These are phyloP conservation scores for Xylota segnis DNA, from an alignment of 2,888 invertebrate species.

Conservation along the genomic window DNA sequence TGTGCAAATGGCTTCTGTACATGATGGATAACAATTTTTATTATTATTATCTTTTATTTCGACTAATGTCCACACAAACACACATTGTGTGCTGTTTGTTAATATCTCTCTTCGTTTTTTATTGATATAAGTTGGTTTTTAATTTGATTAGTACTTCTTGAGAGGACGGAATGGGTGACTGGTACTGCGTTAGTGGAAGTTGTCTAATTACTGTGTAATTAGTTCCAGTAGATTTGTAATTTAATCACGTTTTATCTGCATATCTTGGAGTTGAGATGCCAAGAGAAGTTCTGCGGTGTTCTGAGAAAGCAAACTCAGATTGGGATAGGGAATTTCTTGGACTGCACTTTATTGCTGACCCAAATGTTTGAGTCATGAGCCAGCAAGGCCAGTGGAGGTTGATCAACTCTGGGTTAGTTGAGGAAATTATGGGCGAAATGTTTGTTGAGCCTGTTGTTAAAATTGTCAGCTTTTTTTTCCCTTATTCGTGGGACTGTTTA, in stretches of 20 bases:
- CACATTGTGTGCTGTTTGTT: constrained; percentile 24
- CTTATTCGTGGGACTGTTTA: no score
- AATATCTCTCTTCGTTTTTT: background rate
- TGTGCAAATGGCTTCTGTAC: constrained; percentile 40
- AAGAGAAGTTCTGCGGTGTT: background rate
- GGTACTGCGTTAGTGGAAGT: constrained; percentile 27
- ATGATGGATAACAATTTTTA: constrained; percentile 61
- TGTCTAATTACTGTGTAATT: constrained; percentile 62
- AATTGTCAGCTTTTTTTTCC: no score
- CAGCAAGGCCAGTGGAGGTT: background rate
- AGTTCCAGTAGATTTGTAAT: constrained; percentile 53
- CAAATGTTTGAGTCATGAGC: background rate
- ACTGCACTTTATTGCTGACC: background rate
- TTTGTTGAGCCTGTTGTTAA: no score
- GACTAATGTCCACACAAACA: constrained; percentile 57
- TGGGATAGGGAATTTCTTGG: background rate
- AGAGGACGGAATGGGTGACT: background rate
- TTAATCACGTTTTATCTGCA: constrained; percentile 32
- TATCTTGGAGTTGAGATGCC: constrained; percentile 1
- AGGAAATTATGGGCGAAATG: no score
- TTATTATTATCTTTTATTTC: constrained; percentile 52
- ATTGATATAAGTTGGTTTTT: constrained; percentile 31
- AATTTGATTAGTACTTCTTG: constrained; percentile 29
- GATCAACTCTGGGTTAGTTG: no score
- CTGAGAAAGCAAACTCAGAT: background rate